phyloP scores from a whole-genome alignment of 1,140 invertebrate species.

The Orchesella cincta region DNA sequence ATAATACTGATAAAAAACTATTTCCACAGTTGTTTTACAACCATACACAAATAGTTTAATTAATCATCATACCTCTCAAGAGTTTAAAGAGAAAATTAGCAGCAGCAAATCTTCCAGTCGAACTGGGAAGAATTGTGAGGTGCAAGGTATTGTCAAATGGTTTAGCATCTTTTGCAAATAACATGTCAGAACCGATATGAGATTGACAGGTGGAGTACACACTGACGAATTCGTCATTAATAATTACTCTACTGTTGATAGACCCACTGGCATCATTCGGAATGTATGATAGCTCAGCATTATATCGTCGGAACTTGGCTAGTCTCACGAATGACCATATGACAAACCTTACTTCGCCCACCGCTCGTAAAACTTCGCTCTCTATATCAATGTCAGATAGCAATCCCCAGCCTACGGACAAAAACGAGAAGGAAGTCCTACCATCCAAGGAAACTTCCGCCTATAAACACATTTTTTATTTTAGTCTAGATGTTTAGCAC shows the following conservation, averaged over 20 bases:
- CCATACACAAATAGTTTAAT: background rate
- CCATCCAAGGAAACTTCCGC: constrained; percentile 2
- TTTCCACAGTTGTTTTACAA: background rate
- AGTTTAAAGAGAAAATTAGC: background rate
- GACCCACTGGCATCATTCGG: background rate
- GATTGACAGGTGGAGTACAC: constrained; percentile 10
- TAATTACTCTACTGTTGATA: background rate
- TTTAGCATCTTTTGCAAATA: constrained; percentile 1
- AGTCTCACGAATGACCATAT: constrained; percentile 81
- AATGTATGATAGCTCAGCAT: constrained; percentile 3
- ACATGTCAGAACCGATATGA: constrained; percentile 6
- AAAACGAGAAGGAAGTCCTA: constrained; percentile 71
- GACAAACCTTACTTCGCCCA: constrained; percentile 87
- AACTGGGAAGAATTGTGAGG: background rate
- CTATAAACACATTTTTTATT: background rate
- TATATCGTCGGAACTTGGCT: background rate
- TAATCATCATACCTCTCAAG: background rate
- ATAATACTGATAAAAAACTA: background rate
- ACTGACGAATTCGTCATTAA: constrained; percentile 18
- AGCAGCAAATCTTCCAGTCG: background rate
- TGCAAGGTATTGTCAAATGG: background rate
- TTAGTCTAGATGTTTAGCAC: background rate
- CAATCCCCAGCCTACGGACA: constrained; percentile 91
- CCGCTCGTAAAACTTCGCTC: constrained; percentile 82
- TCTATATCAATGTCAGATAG: constrained; percentile 95